Evolutionary conservation across 2,888 invertebrate genomes (phyloP).

Genomic region (Cepaea hortensis): DNA sequence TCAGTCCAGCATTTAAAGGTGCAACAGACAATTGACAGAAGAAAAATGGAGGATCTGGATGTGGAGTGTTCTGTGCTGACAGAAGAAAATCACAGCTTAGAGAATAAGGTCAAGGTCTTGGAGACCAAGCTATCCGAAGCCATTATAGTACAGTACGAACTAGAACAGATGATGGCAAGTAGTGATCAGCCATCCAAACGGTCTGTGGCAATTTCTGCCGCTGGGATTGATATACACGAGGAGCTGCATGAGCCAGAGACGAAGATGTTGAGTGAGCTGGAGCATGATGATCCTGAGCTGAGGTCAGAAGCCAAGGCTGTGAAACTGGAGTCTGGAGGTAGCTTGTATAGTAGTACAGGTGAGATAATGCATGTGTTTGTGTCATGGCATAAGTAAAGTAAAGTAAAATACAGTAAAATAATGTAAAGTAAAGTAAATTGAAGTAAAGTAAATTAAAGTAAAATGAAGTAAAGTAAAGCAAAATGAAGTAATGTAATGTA

Average conservation of each 20-base stretch:
- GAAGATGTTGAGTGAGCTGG: conserved; percentile 64
- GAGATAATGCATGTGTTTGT: background rate
- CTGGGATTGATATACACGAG: conserved; percentile 46
- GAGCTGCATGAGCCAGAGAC: conserved; percentile 51
- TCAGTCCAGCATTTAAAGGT: conserved; percentile 66
- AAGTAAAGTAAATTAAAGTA: too few species aligned
- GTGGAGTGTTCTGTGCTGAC: conserved; percentile 65
- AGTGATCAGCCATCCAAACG: conserved; percentile 55
- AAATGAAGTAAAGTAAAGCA: too few species aligned
- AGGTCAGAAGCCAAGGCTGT: conserved; percentile 69
- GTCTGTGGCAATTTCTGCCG: background rate
- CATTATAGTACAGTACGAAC: conserved; percentile 52
- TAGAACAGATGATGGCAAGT: conserved; percentile 63
- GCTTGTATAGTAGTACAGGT: conserved; percentile 70
- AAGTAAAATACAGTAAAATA: too few species aligned
- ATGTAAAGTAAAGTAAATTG: too few species aligned
- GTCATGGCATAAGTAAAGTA: too few species aligned
- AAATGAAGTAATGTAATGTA: too few species aligned
- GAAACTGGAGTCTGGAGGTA: conserved; percentile 73
- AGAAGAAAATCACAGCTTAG: conserved; percentile 69
- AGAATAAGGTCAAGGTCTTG: conserved; percentile 59
- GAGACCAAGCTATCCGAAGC: conserved; percentile 52
- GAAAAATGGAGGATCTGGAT: conserved; percentile 68
- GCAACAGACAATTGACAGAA: conserved; percentile 67
- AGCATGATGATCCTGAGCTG: conserved; percentile 69